A percentile compares a stretch with the other conserved stretches of the same genome.
Evolutionary conservation across 2,113 vertebrate genomes (phyloP).

Genomic region (Poeciliopsis occidentalis): DNA sequence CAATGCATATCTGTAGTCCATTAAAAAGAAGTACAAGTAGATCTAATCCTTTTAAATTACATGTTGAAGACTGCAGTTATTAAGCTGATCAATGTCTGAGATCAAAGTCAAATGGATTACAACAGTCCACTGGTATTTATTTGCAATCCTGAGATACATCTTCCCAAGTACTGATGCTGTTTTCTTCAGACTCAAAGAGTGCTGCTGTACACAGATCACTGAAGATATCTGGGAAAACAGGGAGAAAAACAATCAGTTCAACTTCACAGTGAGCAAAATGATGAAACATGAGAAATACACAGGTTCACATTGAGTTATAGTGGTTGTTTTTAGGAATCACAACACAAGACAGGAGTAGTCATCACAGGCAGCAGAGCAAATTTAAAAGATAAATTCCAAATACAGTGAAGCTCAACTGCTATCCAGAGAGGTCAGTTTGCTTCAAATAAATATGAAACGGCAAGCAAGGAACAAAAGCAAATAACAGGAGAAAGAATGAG

Average conservation of each 20-base stretch:
- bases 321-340: conserved; percentile 23
- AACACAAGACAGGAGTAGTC: not conserved
- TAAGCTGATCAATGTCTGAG: conserved; percentile 8
- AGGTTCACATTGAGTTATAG: conserved; percentile 3
- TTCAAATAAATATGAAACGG: not conserved
- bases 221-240: conserved; percentile 81
- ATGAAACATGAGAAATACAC: not conserved
- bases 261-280: conserved; percentile 1
- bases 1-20: conserved; percentile 23
- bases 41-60: conserved; percentile 19
- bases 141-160: conserved; percentile 78
- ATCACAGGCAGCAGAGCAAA: not conserved
- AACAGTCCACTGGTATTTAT: conserved; percentile 48
- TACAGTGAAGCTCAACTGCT: not conserved
- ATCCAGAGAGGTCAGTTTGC: not conserved
- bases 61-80: conserved; percentile 20
- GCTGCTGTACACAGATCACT: conserved; percentile 81
- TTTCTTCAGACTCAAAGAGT: conserved; percentile 79
- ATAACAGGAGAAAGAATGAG: too few relatives aligned
- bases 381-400: not conserved
- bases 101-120: conserved; percentile 20
- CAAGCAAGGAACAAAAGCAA: not conserved
- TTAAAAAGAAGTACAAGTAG: conserved; percentile 18
- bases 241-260: conserved; percentile 24
- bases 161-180: conserved; percentile 70